Percentiles rank a stretch among this genome's conserved stretches.
phyloP scores from a whole-genome alignment of 2,797 vertebrate species.

The Gymnothorax reevesii region DNA sequence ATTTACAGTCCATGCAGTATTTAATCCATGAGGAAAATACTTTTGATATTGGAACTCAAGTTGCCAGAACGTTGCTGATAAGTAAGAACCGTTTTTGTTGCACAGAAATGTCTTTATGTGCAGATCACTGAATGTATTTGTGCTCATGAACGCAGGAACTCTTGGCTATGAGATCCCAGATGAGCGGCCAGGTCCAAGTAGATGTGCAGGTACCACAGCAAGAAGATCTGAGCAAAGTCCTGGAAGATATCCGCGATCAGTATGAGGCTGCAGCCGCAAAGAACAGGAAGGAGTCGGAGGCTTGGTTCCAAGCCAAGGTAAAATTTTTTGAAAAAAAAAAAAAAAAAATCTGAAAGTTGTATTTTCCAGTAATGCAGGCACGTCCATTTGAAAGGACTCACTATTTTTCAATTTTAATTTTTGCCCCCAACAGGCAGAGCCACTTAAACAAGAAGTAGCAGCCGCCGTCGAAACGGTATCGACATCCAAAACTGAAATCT shows the following conservation, averaged over 20 bases:
- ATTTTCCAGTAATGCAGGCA: background rate
- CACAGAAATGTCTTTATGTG: background rate
- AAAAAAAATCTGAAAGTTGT: background rate
- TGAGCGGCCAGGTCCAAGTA: slow-evolving; percentile 64
- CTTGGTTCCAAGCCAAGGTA: slow-evolving; percentile 27
- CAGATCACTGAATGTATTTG: background rate
- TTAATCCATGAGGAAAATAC: too few relatives aligned
- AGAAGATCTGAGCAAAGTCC: slow-evolving; percentile 58
- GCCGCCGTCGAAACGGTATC: slow-evolving; percentile 49
- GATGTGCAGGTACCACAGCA: slow-evolving; percentile 64
- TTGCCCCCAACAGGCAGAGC: slow-evolving; percentile 52
- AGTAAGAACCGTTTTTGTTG: background rate
- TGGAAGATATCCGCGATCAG: slow-evolving; percentile 63
- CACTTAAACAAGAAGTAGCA: slow-evolving; percentile 44
- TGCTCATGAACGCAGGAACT: slow-evolving; percentile 49
- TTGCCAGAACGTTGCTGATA: too few relatives aligned
- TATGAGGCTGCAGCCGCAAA: slow-evolving; percentile 64
- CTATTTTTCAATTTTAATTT: background rate
- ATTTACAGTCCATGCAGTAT: too few relatives aligned
- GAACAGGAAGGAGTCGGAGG: slow-evolving; percentile 60
- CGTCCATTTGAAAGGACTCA: background rate
- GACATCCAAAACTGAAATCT: slow-evolving; percentile 59
- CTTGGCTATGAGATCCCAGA: slow-evolving; percentile 35
- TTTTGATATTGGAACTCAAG: too few relatives aligned
- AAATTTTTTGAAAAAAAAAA: too few relatives aligned